Evolutionary conservation across 2,888 invertebrate genomes (phyloP), one percentile per base, ranked within the genome.

Genomic region (Scaptomyza flava): DNA sequence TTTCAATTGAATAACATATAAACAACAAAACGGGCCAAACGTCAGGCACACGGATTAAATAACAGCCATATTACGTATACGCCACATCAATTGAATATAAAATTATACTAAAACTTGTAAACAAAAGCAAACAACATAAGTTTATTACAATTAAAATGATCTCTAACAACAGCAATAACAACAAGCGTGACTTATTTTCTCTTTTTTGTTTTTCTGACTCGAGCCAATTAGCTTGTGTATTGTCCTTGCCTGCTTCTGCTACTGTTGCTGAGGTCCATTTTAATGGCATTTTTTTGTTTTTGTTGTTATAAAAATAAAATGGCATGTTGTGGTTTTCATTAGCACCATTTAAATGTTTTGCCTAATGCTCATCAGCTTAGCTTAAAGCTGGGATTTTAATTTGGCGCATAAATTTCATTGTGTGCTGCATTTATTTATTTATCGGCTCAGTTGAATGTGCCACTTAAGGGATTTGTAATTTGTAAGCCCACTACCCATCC

Each of bases 1-100:
- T 53, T 72, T 79, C 87, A 81, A 83, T 83, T 83, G 87, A 87
- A 79, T 79, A n/a, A n/a, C n/a, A n/a, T 79, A 84, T 79, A 86
- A 86, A 79, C 79, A 82, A 72, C 52, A 64, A 77, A 73, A 69
- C 48, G 45, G 58, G 53, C 17, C 50, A 50, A 48, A 41, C 67
- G 71, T 61, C 62, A 53, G 66, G 58, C 71, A 77, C 63, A 80
- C 81, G 80, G 69, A 72, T 8, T 12, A 48, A 45, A 34, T 36
- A 36, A 46, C 47, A 62, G 20, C 7, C 36, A 41, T 34, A 47
- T 60, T 63, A 45, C 59, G 72, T 60, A 75, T 71, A 76, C 74
- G 72, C 59, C 11, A 11, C 41, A 27, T 51, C 17, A 68, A 68
- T 62, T 68, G 51, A 33, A 50, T 41, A 59, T n/a, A n/a, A n/a